Conservation (phyloP, 1,140 invertebrate genomes). For the Pteromalus puparum region DNA sequence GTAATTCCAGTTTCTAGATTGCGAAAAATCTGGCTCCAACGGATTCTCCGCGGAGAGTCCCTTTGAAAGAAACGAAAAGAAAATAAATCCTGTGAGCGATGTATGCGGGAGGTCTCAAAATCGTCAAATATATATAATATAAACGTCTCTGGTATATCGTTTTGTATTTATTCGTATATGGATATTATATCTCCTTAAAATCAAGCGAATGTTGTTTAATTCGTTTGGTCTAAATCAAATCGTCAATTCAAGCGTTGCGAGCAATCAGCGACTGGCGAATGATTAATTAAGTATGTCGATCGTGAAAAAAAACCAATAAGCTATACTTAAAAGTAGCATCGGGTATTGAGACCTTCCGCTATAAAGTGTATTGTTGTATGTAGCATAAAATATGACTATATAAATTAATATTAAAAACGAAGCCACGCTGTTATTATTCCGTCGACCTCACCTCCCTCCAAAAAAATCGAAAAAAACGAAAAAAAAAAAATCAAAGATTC, state of each 20-base stretch:
- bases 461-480: no score
- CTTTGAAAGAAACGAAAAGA: constrained; percentile 29
- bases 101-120: constrained; percentile 43
- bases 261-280: background rate
- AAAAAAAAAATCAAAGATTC: background rate
- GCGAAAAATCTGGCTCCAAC: constrained; percentile 21
- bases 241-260: background rate
- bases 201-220: background rate
- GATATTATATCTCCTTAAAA: background rate
- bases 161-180: background rate
- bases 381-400: constrained; percentile 50
- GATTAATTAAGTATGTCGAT: background rate
- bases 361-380: constrained; percentile 43
- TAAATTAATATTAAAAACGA: constrained; percentile 49
- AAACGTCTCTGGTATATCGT: background rate
- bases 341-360: constrained; percentile 44
- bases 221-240: background rate
- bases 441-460: background rate
- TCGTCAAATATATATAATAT: background rate
- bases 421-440: constrained; percentile 25
- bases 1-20: constrained; percentile 45
- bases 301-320: background rate
- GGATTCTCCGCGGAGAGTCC: background rate
- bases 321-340: constrained; percentile 23
- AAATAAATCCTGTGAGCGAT: constrained; percentile 32